A percentile compares a stretch with the other conserved stretches of the same genome.
phyloP scores from a whole-genome alignment of 2,888 invertebrate species.

The Leptinotarsa rubiginosa region DNA sequence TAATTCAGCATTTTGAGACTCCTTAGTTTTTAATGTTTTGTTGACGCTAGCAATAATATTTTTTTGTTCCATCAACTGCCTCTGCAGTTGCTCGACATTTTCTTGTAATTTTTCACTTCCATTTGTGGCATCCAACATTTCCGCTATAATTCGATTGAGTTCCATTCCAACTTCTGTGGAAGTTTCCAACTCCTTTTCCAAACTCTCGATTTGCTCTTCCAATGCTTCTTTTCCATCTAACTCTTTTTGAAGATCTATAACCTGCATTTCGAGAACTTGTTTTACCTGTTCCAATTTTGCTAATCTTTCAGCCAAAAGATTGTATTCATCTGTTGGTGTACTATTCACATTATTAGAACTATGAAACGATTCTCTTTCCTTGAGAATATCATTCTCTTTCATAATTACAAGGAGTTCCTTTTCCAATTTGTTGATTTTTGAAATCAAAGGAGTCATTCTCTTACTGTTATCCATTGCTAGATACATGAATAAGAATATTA shows the following conservation, averaged over 20 bases:
- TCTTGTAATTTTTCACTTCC: slow-evolving; percentile 71
- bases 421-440: slow-evolving; percentile 75
- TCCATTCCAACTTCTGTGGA: slow-evolving; percentile 86
- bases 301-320: slow-evolving; percentile 75
- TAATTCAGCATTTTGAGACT: slow-evolving; percentile 70
- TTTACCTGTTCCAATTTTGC: slow-evolving; percentile 68
- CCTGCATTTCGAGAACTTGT: slow-evolving; percentile 74
- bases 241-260: slow-evolving; percentile 76
- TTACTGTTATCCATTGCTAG: slow-evolving; percentile 82
- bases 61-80: slow-evolving; percentile 75
- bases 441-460: slow-evolving; percentile 77
- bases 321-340: slow-evolving; percentile 79
- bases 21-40: slow-evolving; percentile 68
- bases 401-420: slow-evolving; percentile 71
- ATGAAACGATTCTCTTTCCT: slow-evolving; percentile 65
- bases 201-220: slow-evolving; percentile 76
- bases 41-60: slow-evolving; percentile 69
- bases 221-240: slow-evolving; percentile 71
- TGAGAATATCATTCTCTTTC: slow-evolving; percentile 76
- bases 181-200: slow-evolving; percentile 82
- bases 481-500: slow-evolving; percentile 81
- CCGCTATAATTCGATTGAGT: slow-evolving; percentile 75
- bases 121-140: slow-evolving; percentile 76
- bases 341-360: slow-evolving; percentile 58
- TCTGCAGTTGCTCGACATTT: slow-evolving; percentile 76